Evolutionary conservation across 2,888 invertebrate species (phyloP), one percentile per base, ranked within the genome.

Genomic region (Drosophila niveifrons): DNA sequence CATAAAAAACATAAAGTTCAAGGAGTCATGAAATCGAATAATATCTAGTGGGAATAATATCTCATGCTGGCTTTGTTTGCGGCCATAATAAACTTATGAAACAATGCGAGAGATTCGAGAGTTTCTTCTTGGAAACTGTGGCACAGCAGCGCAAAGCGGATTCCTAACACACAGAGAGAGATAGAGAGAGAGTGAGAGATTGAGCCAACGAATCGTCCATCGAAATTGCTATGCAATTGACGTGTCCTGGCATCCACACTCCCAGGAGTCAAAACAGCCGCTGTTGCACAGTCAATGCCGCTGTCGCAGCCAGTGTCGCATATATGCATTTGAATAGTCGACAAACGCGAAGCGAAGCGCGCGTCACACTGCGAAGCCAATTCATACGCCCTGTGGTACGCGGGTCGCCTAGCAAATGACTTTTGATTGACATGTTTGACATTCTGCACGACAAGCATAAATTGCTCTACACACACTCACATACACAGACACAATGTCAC

Each of bases 401-500:
- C 74, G 62, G 50, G 34, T 58, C 58, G 68, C 55, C 59, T 71
- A 61, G 71, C 81, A 86, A 85, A 86, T 88, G 79, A 84, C 85
- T 79, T 88, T 86, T 86, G 85, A 86, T 88, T 86, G 85, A 86
- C 85, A 78, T 87, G 85, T 88, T 88, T 86, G 89, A 86, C 89
- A 86, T 85, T 81, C 76, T 75, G 87, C 81, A 73, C 83, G 86
- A 86, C 80, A 80, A 75, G 81, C 84, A 83, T 75, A 88, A 83
- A 86, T 75, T 81, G 88, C 71, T 76, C 65, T 55, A 44, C 66
- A 28, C 48, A 51, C 51, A 11, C 23, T 31, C 50, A 47, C 51
- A 18, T 44, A 48, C 23, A 23, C 23, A 23, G n/a, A n/a, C n/a
- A 3, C 53, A 51, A 4, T 23, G 28, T 11, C 31, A 44, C 41